Base-by-base conservation (phyloP, 92 coral and sea anemone genomes). In the Palythoa caribaeorum region DNA sequence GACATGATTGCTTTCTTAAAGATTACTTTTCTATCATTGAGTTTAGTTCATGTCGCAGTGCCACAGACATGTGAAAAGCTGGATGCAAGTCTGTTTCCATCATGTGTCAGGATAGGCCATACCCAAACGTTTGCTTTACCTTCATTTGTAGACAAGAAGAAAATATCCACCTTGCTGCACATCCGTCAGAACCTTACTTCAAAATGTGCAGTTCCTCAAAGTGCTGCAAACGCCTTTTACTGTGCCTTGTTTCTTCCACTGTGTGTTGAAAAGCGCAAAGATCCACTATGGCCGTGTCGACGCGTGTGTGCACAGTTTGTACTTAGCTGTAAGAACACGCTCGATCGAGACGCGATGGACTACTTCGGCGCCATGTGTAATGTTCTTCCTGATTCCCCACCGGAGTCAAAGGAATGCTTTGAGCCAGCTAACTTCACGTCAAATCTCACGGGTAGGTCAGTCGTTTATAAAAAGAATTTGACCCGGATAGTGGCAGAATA, bases 351-450 rank as follows among this genome's bases (percentile, higher is more conserved):
- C 6, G 9, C 38, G 10, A 10, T 80, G 35, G 85, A 80, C 14
- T 63, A 40, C 5, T 63, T n/a, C 44, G 74, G 74, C 38, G 53
- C 85, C 73, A 80, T 80, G 85, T 80, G 85, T 39, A 80, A 80
- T n/a, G 85, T 39, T 2, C 75, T 80, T n/a, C 75, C 75, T 8
- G 85, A 80, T 39, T 65, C 85, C 7, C 63, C 39, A 38, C 59
- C 85, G 5, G 74, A 63, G 12, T n/a, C 60, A 44, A 80, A 80
- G 10, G 85, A 80, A 63, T 80, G 74, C 59, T 80, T 63, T n/a
- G 37, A 63, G 36, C 70, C 70, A 1, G 28, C 20, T 63, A 63
- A 63, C 36, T 63, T 63, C 70, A 63, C 28, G 9, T n/a, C 70
- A n/a, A 63, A 63, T 63, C 21, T 63, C 20, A 63, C 7, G 6